These are phyloP conservation scores for Anagyrus pseudococci DNA, from an alignment of 2,888 invertebrate species.

Conservation along the genomic window DNA sequence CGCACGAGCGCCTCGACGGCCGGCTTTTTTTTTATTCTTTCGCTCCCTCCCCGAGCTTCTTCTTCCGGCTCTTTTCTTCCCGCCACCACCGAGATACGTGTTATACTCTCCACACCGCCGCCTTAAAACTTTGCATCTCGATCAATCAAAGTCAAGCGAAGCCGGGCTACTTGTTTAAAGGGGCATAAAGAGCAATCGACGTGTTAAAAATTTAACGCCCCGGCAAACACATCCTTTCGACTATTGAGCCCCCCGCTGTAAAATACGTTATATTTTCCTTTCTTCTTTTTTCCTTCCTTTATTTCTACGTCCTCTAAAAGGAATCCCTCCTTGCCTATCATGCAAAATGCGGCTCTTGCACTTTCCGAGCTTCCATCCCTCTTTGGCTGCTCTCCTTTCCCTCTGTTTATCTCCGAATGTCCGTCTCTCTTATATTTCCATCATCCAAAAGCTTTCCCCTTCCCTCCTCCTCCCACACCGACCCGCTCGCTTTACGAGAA, in stretches of 20 bases:
- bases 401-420: background rate
- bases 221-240: conserved; percentile 12
- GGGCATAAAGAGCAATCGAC: no score
- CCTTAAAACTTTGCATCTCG: no score
- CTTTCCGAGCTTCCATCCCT: background rate
- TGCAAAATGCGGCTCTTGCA: no score
- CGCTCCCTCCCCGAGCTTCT: background rate
- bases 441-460: conserved; percentile 15
- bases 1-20: conserved; percentile 28
- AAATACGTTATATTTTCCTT: no score
- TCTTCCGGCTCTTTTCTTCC: background rate
- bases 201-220: no score
- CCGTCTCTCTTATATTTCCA: conserved; percentile 22
- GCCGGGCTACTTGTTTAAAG: no score
- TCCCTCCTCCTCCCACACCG: conserved; percentile 5
- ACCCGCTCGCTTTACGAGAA: conserved; percentile 13
- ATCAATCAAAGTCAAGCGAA: no score
- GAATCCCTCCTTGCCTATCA: background rate
- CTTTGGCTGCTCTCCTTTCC: background rate
- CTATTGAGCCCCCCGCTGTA: no score
- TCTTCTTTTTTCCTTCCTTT: background rate
- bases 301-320: no score
- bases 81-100: no score
- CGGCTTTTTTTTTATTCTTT: background rate
- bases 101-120: no score